Base-by-base conservation (phyloP, 1,140 invertebrate species). In the Scaptomyza pallida region DNA sequence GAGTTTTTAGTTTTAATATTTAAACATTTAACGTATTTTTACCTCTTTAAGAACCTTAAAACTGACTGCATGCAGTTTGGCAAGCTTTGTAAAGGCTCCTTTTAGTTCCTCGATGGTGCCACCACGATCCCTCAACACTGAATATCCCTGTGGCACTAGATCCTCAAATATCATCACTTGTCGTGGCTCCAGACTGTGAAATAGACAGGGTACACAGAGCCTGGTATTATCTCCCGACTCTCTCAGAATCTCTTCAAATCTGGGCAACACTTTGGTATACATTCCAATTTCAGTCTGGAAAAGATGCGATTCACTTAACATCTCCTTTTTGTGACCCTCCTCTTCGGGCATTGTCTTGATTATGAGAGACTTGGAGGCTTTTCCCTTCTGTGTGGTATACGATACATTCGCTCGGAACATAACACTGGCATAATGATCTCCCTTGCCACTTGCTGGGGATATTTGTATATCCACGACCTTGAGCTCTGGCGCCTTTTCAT, bases 391-490 rank as follows among this genome's bases (percentile, higher is more conserved):
- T 0, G 41, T 57, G 8, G 21, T 45, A 17, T 68, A 86, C 35
- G 33, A 15, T 1, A 89, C 51, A 1, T 40, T 69, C 0, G 40
- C 69, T 1, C 89, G 74, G 4, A 90, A 90, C 72, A 90, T 90
- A 5, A 90, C 43, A 48, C 89, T 90, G 6, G 81, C 89, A 75
- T 89, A 90, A 43, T 90, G 89, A 72, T 90, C 89, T 0, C 81
- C 85, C 40, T 88, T 88, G 17, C 26, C 67, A 16, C 71, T 80
- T 2, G 89, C 89, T 4, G 89, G 89, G 2, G 75, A 74, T 0
- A 83, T 63, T 13, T 60, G 57, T 0, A 86, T 6, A 12, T 73
- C 55, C 1, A 40, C 15, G 0, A 90, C 59, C 16, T 64, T 51
- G 2, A 86, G 3, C 9, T 56, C 45, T 12, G 64, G 17, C 5